Percentiles rank a stretch among this genome's conserved stretches.
Evolutionary conservation across 2,888 invertebrate genomes (phyloP).

Genomic region (Hirudinaria manillensis): DNA sequence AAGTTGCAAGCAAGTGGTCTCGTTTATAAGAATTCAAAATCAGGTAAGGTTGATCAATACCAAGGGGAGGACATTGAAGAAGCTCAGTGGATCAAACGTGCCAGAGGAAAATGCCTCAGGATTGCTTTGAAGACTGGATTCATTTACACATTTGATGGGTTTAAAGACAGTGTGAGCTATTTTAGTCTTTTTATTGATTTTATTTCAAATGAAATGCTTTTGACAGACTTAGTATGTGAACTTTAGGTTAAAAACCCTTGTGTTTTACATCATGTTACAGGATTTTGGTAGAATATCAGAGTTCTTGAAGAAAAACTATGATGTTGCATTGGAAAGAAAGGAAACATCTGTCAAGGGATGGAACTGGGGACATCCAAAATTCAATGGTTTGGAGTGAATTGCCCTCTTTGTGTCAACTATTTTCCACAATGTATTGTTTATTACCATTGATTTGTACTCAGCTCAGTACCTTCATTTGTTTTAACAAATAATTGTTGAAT

Average conservation of each 20-base stretch:
- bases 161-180: slow-evolving; percentile 72
- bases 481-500: neutral
- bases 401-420: neutral
- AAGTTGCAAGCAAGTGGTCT: slow-evolving; percentile 85
- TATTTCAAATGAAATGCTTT: neutral
- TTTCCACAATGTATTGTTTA: neutral
- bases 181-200: slow-evolving; percentile 15
- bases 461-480: neutral
- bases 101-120: slow-evolving; percentile 81
- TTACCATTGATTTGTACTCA: neutral
- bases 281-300: slow-evolving; percentile 88
- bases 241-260: too few relatives aligned
- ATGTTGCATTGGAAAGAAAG: slow-evolving; percentile 73
- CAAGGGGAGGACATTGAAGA: slow-evolving; percentile 76
- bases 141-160: slow-evolving; percentile 84
- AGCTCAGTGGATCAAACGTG: slow-evolving; percentile 85
- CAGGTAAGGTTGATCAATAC: slow-evolving; percentile 90
- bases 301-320: slow-evolving; percentile 75
- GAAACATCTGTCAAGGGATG: slow-evolving; percentile 92
- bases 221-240: neutral
- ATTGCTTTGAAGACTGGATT: slow-evolving; percentile 82
- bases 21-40: slow-evolving; percentile 88
- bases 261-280: too few relatives aligned
- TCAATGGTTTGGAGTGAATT: slow-evolving; percentile 61
- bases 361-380: slow-evolving; percentile 97